Percentiles rank a stretch among this genome's conserved stretches.
Evolutionary conservation across 2,888 invertebrate species (phyloP).

Genomic region (Hybos culiciformis): DNA sequence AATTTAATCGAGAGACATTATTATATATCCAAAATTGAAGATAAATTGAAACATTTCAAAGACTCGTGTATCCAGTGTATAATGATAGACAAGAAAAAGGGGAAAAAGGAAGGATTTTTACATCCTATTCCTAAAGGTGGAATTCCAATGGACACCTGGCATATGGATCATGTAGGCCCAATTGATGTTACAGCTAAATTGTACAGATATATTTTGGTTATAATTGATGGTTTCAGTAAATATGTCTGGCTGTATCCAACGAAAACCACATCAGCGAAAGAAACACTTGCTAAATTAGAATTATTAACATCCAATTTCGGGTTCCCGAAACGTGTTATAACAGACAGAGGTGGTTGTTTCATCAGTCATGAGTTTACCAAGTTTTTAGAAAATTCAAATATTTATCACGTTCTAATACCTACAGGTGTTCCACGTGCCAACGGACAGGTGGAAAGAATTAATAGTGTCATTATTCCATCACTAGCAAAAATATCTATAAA

Average conservation of each 20-base stretch:
- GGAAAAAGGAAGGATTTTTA: conserved; percentile 23
- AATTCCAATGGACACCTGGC: conserved; percentile 20
- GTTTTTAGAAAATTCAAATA: background rate
- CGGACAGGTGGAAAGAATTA: conserved; percentile 12
- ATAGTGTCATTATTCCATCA: conserved; percentile 3
- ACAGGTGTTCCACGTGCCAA: conserved; percentile 13
- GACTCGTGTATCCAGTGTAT: conserved; percentile 6
- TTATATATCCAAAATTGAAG: background rate
- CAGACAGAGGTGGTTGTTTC: conserved; percentile 14
- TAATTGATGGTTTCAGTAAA: conserved; percentile 24
- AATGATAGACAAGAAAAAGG: conserved; percentile 17
- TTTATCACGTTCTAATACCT: conserved; percentile 10
- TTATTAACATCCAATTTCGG: conserved; percentile 6
- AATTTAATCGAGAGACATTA: background rate
- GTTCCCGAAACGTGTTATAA: conserved; percentile 10
- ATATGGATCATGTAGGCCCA: conserved; percentile 25
- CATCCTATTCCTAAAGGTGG: conserved; percentile 22
- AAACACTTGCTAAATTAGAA: conserved; percentile 10
- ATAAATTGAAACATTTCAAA: background rate
- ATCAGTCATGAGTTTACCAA: conserved; percentile 10
- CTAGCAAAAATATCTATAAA: conserved; percentile 12
- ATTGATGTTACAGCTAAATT: conserved; percentile 11
- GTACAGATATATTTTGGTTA: conserved; percentile 23
- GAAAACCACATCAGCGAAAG: conserved; percentile 12
- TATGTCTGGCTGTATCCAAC: conserved; percentile 15